A percentile compares a stretch with the other conserved stretches of the same genome.
Evolutionary conservation across 2,888 invertebrate genomes (phyloP).

Genomic region (Cryptophagus acutangulus): DNA sequence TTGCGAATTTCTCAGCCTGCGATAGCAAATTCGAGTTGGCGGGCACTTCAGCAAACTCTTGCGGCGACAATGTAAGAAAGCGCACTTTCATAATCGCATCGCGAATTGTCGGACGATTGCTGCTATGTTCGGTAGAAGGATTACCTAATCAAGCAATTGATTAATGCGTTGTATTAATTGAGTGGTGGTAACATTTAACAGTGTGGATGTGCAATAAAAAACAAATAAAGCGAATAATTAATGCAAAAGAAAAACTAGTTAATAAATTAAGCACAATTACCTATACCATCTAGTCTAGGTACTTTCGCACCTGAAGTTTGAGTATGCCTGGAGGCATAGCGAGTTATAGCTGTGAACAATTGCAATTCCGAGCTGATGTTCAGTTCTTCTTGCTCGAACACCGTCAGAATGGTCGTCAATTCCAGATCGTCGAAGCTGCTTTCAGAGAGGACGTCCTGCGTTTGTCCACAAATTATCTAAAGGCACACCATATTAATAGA

Average conservation of each 20-base stretch:
- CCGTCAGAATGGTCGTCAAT: constrained; percentile 65
- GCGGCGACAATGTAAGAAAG: constrained; percentile 72
- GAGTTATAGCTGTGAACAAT: constrained; percentile 68
- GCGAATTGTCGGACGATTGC: constrained; percentile 50
- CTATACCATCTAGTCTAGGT: constrained; percentile 47
- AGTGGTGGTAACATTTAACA: no score
- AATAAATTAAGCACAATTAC: constrained; percentile 41
- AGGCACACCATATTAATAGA: constrained; percentile 8
- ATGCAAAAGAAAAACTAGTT: constrained; percentile 28
- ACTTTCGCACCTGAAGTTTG: constrained; percentile 50
- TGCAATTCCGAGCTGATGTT: constrained; percentile 72
- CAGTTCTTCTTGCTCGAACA: constrained; percentile 69
- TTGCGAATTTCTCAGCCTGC: constrained; percentile 73
- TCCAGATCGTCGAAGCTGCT: constrained; percentile 75
- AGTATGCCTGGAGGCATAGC: constrained; percentile 60
- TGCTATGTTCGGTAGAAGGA: constrained; percentile 23
- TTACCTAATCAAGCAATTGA: constrained; percentile 18
- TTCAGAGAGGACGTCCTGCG: constrained; percentile 69
- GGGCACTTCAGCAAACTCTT: constrained; percentile 80
- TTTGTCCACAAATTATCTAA: constrained; percentile 71
- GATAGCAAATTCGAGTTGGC: constrained; percentile 69
- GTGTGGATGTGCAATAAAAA: no score
- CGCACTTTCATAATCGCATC: constrained; percentile 71
- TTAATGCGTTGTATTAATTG: no score
- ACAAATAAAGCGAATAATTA: no score